Evolutionary conservation across 1,140 invertebrate genomes (phyloP).

Genomic region (Caligus rogercresseyi): DNA sequence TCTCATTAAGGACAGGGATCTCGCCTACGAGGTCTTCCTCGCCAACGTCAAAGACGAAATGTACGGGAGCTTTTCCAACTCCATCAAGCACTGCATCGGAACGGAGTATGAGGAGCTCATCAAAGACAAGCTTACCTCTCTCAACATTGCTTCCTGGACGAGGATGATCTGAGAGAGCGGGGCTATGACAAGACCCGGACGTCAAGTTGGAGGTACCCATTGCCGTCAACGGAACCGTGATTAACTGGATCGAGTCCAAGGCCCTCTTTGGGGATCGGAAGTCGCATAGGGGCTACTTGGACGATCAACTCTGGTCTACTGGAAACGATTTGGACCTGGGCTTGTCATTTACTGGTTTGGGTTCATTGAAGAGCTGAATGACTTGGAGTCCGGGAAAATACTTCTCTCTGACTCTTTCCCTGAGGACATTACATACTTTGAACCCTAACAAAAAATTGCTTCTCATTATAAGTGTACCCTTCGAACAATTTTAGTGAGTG

Average conservation of each 20-base stretch:
- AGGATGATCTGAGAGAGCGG: conserved; percentile 52
- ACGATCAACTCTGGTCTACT: conserved; percentile 75
- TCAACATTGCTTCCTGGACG: conserved; percentile 51
- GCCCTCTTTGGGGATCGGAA: conserved; percentile 72
- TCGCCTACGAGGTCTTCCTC: conserved; percentile 56
- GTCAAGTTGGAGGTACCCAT: conserved; percentile 76
- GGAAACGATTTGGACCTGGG: conserved; percentile 82
- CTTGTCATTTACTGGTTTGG: conserved; percentile 94
- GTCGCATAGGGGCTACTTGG: conserved; percentile 61
- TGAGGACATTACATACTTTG: conserved; percentile 7
- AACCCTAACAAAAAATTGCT: conserved; percentile 16
- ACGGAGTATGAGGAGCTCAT: conserved; percentile 54
- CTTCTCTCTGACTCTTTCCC: conserved; percentile 34
- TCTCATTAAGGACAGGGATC: conserved; percentile 45
- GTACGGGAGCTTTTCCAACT: conserved; percentile 54
- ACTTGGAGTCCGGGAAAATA: conserved; percentile 43
- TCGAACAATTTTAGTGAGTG: too few relatives aligned
- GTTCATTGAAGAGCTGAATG: conserved; percentile 49
- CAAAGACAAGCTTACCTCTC: conserved; percentile 37
- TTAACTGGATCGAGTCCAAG: conserved; percentile 23
- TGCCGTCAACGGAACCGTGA: conserved; percentile 21
- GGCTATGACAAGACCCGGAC: conserved; percentile 93
- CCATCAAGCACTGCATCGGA: conserved; percentile 44
- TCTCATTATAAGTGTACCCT: too few relatives aligned
- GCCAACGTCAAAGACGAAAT: conserved; percentile 51